Conservation (phyloP, 2,888 invertebrate genomes). For the Erpobdella octoculata region DNA sequence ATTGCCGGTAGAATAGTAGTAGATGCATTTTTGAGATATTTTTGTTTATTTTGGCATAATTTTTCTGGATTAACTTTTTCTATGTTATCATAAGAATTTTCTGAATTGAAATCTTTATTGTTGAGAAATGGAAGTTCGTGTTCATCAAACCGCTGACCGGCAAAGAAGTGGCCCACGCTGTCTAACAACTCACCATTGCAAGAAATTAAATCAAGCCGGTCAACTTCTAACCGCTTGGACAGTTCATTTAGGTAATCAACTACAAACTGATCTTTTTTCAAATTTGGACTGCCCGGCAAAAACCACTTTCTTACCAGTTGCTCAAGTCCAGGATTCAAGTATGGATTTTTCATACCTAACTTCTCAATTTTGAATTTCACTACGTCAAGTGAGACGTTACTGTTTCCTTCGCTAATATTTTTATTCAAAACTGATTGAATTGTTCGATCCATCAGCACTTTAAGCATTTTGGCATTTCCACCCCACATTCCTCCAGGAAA, state of each 20-base stretch:
- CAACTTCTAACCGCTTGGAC: neutral
- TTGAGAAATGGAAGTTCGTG: neutral
- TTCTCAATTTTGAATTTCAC: neutral
- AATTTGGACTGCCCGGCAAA: neutral
- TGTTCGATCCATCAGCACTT: neutral
- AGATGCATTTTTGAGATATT: no score
- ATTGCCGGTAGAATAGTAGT: no score
- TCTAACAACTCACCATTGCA: neutral
- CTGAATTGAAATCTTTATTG: neutral
- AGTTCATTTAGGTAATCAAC: no score
- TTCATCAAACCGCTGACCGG: neutral
- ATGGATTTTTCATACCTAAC: neutral
- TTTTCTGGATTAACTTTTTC: neutral
- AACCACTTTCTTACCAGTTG: neutral
- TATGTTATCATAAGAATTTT: neutral
- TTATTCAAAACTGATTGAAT: neutral
- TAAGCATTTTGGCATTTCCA: neutral
- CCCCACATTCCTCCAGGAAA: conserved; percentile 19
- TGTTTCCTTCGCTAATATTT: neutral
- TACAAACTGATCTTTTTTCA: no score
- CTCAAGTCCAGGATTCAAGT: neutral
- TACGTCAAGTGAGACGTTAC: neutral
- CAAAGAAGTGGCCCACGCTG: neutral
- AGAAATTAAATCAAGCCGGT: neutral
- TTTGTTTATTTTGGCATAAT: no score